Conservation (phyloP, 2,888 invertebrate genomes). For the Bhutanitis thaidina region DNA sequence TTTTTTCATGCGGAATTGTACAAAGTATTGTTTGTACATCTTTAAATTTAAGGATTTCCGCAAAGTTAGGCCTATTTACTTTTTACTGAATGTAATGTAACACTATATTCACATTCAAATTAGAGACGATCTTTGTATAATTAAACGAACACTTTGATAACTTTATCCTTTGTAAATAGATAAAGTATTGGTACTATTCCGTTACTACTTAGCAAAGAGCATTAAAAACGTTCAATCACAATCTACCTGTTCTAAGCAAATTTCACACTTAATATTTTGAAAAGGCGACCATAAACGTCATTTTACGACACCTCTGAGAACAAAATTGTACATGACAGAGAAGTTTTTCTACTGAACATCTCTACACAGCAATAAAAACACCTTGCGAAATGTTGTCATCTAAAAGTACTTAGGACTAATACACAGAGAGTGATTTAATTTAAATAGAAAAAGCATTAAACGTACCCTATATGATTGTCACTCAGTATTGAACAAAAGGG, state of each 20-base stretch:
- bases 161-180: not conserved
- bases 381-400: constrained; percentile 55
- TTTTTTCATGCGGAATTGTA: too few relatives aligned
- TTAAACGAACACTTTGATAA: too few relatives aligned
- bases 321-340: constrained; percentile 44
- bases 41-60: too few relatives aligned
- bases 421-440: not conserved
- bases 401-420: constrained; percentile 17
- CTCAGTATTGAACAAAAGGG: too few relatives aligned
- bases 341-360: constrained; percentile 40
- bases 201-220: not conserved
- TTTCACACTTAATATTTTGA: constrained; percentile 51
- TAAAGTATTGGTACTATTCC: not conserved
- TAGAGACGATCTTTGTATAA: too few relatives aligned
- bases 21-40: too few relatives aligned
- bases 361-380: constrained; percentile 59
- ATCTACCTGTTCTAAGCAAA: constrained; percentile 41
- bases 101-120: too few relatives aligned
- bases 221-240: constrained; percentile 25
- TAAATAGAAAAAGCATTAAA: not conserved
- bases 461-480: too few relatives aligned
- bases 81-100: too few relatives aligned
- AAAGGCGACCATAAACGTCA: constrained; percentile 39
- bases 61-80: too few relatives aligned
- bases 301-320: constrained; percentile 50